Percentiles rank a stretch among this genome's conserved stretches.
These are phyloP conservation scores for Cyphotilapia sp. DNA, from an alignment of 2,113 vertebrate genomes.

Conservation along the genomic window DNA sequence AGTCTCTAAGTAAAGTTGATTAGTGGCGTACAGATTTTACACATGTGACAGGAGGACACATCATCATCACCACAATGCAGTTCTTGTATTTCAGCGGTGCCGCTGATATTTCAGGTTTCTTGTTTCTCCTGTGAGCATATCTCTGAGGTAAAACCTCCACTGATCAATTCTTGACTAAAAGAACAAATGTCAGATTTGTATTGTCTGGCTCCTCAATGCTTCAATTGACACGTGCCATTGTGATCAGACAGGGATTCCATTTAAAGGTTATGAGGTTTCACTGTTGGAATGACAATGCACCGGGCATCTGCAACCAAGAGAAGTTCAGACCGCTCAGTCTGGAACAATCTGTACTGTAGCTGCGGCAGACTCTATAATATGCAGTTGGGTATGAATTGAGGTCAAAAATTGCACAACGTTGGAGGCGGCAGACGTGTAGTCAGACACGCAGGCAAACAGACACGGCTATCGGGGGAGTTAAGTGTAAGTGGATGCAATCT, in stretches of 20 bases:
- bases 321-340: slow-evolving; percentile 8
- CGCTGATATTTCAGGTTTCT: slow-evolving; percentile 15
- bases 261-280: slow-evolving; percentile 57
- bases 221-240: slow-evolving; percentile 27
- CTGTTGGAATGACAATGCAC: slow-evolving; percentile 54
- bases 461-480: slow-evolving; percentile 34
- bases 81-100: not conserved
- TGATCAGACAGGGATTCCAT: slow-evolving; percentile 50
- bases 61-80: not conserved
- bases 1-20: not conserved
- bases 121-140: slow-evolving; percentile 26
- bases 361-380: not conserved
- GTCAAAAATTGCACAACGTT: slow-evolving; percentile 47
- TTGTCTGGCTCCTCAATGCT: slow-evolving; percentile 29
- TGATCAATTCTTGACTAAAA: slow-evolving; percentile 56
- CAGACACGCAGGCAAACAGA: slow-evolving; percentile 38
- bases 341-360: slow-evolving; percentile 37
- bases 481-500: slow-evolving; percentile 48
- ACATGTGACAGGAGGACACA: not conserved
- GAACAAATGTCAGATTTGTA: slow-evolving; percentile 69
- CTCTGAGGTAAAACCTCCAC: slow-evolving; percentile 1
- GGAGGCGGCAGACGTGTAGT: slow-evolving; percentile 19
- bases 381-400: slow-evolving; percentile 50
- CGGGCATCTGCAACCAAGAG: not conserved
- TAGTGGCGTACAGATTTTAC: rapidly evolving